These are phyloP conservation scores for Chromoteleia sp. DNA, from an alignment of 2,888 invertebrate species.

Conservation along the genomic window DNA sequence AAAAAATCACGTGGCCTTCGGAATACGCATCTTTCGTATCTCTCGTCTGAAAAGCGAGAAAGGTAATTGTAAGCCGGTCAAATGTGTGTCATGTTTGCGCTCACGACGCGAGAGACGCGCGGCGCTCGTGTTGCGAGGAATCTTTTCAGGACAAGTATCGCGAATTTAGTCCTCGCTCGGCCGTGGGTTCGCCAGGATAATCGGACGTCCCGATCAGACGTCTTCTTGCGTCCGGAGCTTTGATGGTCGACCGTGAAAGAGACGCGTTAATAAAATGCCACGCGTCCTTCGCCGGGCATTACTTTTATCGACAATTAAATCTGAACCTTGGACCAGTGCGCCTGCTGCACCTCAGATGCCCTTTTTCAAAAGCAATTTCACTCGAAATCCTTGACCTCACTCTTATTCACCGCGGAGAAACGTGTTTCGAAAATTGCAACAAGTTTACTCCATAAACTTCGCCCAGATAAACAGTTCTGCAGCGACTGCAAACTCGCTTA, in stretches of 20 bases:
- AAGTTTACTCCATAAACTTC: constrained; percentile 9
- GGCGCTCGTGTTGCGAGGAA: constrained; percentile 49
- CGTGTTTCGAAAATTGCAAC: constrained; percentile 53
- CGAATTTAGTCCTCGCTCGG: constrained; percentile 27
- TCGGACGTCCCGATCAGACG: constrained; percentile 59
- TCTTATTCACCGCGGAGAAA: constrained; percentile 53
- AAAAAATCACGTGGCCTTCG: constrained; percentile 34
- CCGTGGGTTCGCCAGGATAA: constrained; percentile 54
- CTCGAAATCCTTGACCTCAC: constrained; percentile 62
- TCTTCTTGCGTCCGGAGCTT: constrained; percentile 52
- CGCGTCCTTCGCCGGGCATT: constrained; percentile 59
- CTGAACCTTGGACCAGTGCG: constrained; percentile 61
- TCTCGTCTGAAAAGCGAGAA: constrained; percentile 31
- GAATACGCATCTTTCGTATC: constrained; percentile 34
- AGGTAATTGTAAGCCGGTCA: constrained; percentile 45
- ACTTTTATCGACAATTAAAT: constrained; percentile 72
- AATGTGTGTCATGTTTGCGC: constrained; percentile 62
- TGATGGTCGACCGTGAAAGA: constrained; percentile 57
- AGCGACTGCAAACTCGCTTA: too few species aligned
- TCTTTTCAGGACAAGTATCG: constrained; percentile 50
- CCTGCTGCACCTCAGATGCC: constrained; percentile 58
- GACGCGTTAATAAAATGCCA: constrained; percentile 54
- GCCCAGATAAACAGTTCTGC: not conserved
- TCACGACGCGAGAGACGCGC: constrained; percentile 9
- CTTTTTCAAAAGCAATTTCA: constrained; percentile 47